Base-by-base conservation (phyloP, 2,888 invertebrate genomes). In the Caenorhabditis virilis region DNA sequence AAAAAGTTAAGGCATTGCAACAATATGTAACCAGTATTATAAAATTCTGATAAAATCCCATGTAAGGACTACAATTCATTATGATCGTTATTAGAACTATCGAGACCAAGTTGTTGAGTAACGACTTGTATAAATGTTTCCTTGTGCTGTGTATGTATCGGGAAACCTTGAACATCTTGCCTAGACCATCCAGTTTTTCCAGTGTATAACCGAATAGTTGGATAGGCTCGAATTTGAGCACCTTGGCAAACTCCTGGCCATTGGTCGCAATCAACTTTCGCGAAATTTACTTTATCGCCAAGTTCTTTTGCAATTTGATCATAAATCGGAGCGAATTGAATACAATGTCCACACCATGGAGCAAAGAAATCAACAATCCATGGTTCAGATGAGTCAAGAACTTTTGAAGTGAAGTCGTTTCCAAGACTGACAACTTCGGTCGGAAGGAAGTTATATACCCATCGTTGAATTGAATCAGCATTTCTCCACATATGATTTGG, bases 291-390 rank as follows among this genome's bases (percentile, higher is more conserved):
- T 68, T 83, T 83, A 9, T 87, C 88, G 61, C 88, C 86, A 60
- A 89, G 65, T n/a, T 59, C 89, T 85, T 87, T 85, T 13, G 89
- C 88, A 45, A 89, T 87, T 70, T 86, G 85, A 70, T 88, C 87
- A 84, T 89, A 90, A 68, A 89, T 88, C 2, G 90, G 89, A 62
- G 89, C 89, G 82, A 90, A 88, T 64, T 86, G 85, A 66, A 88
- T 86, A 77, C 90, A 90, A 73, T 84, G 86, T 0, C 85, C 85
- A 74, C 86, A 87, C 89, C 87, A 88, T 0, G 87, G 86, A 27
- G 85, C 84, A 69, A 82, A 85, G 72, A 84, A 85, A 66, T 85
- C 81, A 36, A 85, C 79, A 33, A 85, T 54, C 87, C 88, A 88
- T 0, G 87, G 83, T 9, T 86, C 85, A 26, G 83, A 78, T 53